Base-by-base conservation (phyloP, 2,888 invertebrate species). In the Mycalesis mineus region DNA sequence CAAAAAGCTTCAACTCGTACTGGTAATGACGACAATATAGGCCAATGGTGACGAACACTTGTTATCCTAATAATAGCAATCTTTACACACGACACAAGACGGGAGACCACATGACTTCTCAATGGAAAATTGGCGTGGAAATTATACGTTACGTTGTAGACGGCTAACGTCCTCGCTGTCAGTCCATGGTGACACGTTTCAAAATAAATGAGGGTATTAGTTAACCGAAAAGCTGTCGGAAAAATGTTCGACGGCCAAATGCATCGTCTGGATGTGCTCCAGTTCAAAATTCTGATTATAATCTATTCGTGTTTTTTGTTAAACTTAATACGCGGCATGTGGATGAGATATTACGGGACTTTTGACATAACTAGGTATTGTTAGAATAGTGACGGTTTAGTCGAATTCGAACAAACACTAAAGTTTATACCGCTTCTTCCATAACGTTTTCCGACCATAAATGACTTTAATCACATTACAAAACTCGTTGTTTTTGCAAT, bases 201-300 rank as follows among this genome's bases (percentile, higher is more conserved):
- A 56, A 63, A 62, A 65, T 64, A 63, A 67, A 65, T 54, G 62
- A 61, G 51, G 40, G 50, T 58, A 36, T 47, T 55, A 57, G 53
- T 39, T 60, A 56, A 52, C 15, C 47, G 39, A 41, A 29, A 51
- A 60, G 56, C 37, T 53, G 28, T 14, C 28, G 40, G 13, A 33
- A 60, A 42, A 41, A 51, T 13, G 15, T 39, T 17, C 17, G 29
- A 29, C 45, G 13, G 50, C 13, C 14, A 15, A 1, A 31, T 7
- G 22, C 17, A 42, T 17, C 7, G 1, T 42, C 48, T 45, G 45
- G 45, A 29, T n/a, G 7, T 13, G 8, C 6, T 45, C 45, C 45
- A 45, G 45, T 45, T 40, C 1, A 9, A 17, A 41, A 17, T 42
- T 22, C 17, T 22, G 17, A 42, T 22, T 6, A 11, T n/a, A 42